phyloP scores from a whole-genome alignment of 1,140 invertebrate species.

The Trigoniulus corallinus region DNA sequence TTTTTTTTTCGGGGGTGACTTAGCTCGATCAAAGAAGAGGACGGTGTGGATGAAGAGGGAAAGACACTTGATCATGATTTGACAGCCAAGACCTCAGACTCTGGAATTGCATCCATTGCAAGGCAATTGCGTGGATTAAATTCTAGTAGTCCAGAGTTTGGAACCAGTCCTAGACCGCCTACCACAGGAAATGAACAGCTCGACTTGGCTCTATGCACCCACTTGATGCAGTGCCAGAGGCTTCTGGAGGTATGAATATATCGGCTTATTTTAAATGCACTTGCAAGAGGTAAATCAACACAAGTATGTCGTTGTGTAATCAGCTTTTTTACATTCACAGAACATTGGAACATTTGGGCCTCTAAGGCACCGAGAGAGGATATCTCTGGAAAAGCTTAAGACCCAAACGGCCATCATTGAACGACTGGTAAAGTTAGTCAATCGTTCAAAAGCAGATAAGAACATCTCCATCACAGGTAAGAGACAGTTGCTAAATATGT shows the following conservation, averaged over 20 bases:
- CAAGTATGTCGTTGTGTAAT: no score
- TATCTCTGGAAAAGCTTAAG: slow-evolving; percentile 28
- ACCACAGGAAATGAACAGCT: slow-evolving; percentile 29
- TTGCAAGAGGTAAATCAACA: no score
- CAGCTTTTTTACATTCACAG: no score
- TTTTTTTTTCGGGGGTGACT: no score
- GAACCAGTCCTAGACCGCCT: slow-evolving; percentile 20
- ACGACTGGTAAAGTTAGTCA: slow-evolving; percentile 22
- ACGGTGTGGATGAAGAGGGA: background rate
- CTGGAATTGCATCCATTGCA: slow-evolving; percentile 24
- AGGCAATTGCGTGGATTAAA: background rate
- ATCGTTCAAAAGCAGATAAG: background rate
- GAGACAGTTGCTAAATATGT: background rate
- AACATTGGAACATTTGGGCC: slow-evolving; percentile 35
- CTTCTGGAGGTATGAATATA: slow-evolving; percentile 25
- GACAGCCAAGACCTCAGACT: slow-evolving; percentile 27
- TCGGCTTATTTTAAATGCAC: no score
- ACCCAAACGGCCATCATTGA: slow-evolving; percentile 28
- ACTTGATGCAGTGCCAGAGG: slow-evolving; percentile 29
- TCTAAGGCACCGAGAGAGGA: slow-evolving; percentile 29
- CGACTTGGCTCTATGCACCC: slow-evolving; percentile 27
- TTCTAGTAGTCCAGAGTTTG: slow-evolving; percentile 15
- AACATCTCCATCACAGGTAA: background rate
- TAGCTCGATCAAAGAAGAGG: background rate
- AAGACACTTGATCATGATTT: slow-evolving; percentile 20